A percentile compares a stretch with the other conserved stretches of the same genome.
Evolutionary conservation across 2,113 vertebrate species (phyloP).

Genomic region (Terrapene triunguis): DNA sequence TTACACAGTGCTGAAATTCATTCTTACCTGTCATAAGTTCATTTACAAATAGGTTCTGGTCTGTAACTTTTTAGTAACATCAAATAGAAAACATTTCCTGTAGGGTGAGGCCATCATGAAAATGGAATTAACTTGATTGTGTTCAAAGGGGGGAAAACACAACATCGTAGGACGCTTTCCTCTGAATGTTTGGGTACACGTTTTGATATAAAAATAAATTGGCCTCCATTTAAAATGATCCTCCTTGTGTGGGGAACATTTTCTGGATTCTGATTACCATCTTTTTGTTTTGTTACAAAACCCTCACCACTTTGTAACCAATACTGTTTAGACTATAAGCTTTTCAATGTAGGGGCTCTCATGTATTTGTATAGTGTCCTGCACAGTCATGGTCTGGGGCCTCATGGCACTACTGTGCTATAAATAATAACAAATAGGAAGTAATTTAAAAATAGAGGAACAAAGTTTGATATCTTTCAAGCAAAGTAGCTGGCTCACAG

Average conservation of each 20-base stretch:
- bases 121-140: no score
- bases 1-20: no score
- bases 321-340: neutral
- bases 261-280: neutral
- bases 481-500: neutral
- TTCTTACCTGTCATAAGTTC: no score
- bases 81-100: no score
- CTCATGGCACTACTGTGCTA: neutral
- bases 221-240: neutral
- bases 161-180: no score
- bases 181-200: no score
- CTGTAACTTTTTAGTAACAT: no score
- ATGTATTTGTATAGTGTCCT: neutral
- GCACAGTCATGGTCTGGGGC: neutral
- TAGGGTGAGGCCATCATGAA: no score
- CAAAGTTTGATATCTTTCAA: neutral
- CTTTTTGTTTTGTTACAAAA: neutral
- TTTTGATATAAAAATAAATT: no score
- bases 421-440: neutral
- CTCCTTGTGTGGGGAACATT: neutral
- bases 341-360: neutral
- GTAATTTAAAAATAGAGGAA: neutral
- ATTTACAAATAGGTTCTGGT: no score
- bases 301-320: neutral
- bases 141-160: no score